Conservation (phyloP, 2,113 vertebrate species). For the Poeciliopsis occidentalis region DNA sequence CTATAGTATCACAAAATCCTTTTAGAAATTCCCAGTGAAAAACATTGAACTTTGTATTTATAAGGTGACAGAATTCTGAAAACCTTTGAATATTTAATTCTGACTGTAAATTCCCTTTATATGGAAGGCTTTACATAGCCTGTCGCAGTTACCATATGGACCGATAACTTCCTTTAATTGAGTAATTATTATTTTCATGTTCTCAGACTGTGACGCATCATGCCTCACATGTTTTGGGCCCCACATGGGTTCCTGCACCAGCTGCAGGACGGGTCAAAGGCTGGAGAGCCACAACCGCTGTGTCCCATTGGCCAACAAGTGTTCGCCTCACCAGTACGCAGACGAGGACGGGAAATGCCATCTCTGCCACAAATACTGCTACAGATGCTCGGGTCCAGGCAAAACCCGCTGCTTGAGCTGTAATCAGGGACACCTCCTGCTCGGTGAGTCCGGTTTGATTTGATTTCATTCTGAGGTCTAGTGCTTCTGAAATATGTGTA, state of each 20-base stretch:
- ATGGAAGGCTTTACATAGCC: no score
- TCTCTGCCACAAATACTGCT: conserved; percentile 86
- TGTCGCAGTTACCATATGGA: not conserved
- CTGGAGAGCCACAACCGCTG: conserved; percentile 73
- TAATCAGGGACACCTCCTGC: conserved; percentile 76
- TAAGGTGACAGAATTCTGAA: no score
- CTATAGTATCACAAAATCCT: no score
- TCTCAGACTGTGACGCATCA: conserved; percentile 83
- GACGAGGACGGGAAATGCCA: conserved; percentile 75
- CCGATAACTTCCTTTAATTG: not conserved
- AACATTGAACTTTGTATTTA: no score
- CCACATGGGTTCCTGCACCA: conserved; percentile 72
- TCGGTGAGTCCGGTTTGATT: conserved; percentile 81
- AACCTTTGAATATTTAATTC: no score
- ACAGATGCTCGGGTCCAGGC: conserved; percentile 82
- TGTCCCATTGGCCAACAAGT: conserved; percentile 53
- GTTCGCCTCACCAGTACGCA: conserved; percentile 78
- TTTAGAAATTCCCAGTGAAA: no score
- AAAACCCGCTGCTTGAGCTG: conserved; percentile 86
- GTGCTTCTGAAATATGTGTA: conserved; percentile 3
- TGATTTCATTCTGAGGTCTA: conserved; percentile 3
- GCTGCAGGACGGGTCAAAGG: conserved; percentile 78
- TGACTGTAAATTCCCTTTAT: no score
- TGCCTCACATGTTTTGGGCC: conserved; percentile 83
- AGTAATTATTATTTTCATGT: conserved; percentile 13